Evolutionary conservation across 2,797 vertebrate species (phyloP), one percentile per base, ranked within the genome.

Genomic region (Rousettus madagascariensis): DNA sequence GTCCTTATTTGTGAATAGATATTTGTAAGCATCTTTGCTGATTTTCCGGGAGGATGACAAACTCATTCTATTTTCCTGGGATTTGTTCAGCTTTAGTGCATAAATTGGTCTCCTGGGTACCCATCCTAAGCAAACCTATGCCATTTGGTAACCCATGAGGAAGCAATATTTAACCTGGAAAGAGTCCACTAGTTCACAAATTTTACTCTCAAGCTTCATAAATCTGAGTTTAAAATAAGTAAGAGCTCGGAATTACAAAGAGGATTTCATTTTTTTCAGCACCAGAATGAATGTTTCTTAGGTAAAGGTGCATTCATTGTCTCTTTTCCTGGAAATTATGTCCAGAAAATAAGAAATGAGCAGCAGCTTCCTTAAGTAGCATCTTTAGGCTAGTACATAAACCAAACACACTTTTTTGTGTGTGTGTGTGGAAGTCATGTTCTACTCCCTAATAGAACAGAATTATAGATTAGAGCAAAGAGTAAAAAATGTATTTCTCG

Each of bases 201-300:
- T 43, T 92, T 90, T 86, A 79, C 17, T 89, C 53, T 88, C 43
- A 85, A 69, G 93, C 87, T 69, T 38, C 22, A 26, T 80, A 92
- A 91, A 85, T 75, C 43, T 51, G 10, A 57, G 51, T 57, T 46
- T 46, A 57, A 77, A 75, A 61, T 51, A 55, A 26, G 24, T 2
- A 41, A 28, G 7, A 10, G 11, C 3, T 6, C 5, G 26, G 24
- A 86, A 46, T 89, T 65, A 66, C 6, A 22, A 94, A 86, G 36
- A 82, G 5, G 12, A 55, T 16, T 65, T 88, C 10, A 5, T 61
- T 53, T 88, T 72, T 78, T 20, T 63, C 71, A 90, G 57, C 46
- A 93, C 33, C 38, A 43, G 46, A 91, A 84, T 33, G 16, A 36
- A 11, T 28, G 5, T 36, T 88, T 92, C 43, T 57, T 5, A 4